phyloP scores from a whole-genome alignment of 2,797 vertebrate genomes.

The Lerista edwardsae region DNA sequence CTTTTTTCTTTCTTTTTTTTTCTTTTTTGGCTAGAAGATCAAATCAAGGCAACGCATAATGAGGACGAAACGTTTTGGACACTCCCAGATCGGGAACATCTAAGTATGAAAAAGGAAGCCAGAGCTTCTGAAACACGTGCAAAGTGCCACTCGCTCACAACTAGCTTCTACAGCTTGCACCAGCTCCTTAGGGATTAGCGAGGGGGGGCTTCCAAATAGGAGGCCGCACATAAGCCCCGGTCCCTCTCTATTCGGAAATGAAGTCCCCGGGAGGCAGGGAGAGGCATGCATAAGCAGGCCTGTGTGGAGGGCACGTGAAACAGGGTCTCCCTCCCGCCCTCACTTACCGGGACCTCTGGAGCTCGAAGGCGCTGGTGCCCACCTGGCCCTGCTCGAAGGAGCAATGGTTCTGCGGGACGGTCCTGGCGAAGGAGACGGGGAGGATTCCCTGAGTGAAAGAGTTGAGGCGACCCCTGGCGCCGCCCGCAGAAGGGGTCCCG shows the following conservation, averaged over 20 bases:
- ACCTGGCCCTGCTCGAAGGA: conserved; percentile 84
- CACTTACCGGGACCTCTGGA: conserved; percentile 91
- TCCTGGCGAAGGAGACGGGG: conserved; percentile 84
- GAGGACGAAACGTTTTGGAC: no score
- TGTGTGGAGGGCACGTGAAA: background rate
- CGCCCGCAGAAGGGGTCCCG: conserved; percentile 80
- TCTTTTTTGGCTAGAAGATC: background rate
- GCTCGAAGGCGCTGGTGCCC: conserved; percentile 84
- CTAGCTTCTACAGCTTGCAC: background rate
- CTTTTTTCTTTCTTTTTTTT: no score
- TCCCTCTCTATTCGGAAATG: background rate
- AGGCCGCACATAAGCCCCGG: background rate
- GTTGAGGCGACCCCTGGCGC: conserved; percentile 89
- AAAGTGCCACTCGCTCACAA: background rate
- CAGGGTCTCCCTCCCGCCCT: background rate
- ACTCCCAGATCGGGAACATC: no score
- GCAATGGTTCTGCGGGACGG: conserved; percentile 81
- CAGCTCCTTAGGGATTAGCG: background rate
- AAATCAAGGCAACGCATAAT: background rate
- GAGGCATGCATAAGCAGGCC: background rate
- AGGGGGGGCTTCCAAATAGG: background rate
- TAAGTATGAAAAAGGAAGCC: background rate
- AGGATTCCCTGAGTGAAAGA: conserved; percentile 94
- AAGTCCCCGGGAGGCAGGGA: background rate
- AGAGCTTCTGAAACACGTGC: background rate